Evolutionary conservation across 2,797 vertebrate species (phyloP).

Genomic region (Hippopotamyrus pictus): DNA sequence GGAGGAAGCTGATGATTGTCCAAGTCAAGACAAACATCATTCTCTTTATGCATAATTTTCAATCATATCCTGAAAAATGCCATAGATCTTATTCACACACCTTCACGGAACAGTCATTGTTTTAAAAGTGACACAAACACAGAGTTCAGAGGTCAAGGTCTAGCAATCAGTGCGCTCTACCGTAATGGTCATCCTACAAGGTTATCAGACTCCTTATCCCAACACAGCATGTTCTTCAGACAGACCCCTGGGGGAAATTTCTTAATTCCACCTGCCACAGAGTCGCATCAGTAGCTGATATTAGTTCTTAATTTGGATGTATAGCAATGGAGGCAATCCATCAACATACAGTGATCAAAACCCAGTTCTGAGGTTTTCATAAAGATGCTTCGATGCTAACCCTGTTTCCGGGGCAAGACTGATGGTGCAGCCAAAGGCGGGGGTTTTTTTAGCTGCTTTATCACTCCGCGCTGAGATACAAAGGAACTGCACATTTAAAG

Average conservation of each 20-base stretch:
- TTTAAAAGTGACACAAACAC: neutral
- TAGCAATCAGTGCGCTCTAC: slow-evolving; percentile 47
- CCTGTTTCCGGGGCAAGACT: slow-evolving; percentile 53
- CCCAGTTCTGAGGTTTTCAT: slow-evolving; percentile 46
- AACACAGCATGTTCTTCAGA: slow-evolving; percentile 45
- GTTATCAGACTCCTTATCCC: slow-evolving; percentile 43
- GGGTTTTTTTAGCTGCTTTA: slow-evolving; percentile 12
- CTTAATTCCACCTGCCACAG: slow-evolving; percentile 58
- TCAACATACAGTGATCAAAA: slow-evolving; percentile 55
- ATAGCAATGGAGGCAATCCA: slow-evolving; percentile 55
- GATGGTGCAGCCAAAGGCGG: slow-evolving; percentile 55
- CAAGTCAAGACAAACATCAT: neutral
- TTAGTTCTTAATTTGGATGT: slow-evolving; percentile 56
- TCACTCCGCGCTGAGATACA: slow-evolving; percentile 12
- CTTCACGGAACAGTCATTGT: neutral
- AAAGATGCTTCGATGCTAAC: slow-evolving; percentile 74
- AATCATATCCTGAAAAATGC: neutral
- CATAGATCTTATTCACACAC: neutral
- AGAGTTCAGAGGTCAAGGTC: slow-evolving; percentile 35
- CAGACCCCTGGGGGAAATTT: slow-evolving; percentile 61
- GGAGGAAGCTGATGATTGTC: neutral
- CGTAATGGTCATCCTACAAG: slow-evolving; percentile 39
- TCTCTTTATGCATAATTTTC: neutral
- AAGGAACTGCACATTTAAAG: neutral
- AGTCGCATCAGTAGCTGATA: slow-evolving; percentile 54